Evolutionary conservation across 2,888 invertebrate genomes (phyloP), one percentile per base, ranked within the genome.

Genomic region (Rhamphomyia laevipes): DNA sequence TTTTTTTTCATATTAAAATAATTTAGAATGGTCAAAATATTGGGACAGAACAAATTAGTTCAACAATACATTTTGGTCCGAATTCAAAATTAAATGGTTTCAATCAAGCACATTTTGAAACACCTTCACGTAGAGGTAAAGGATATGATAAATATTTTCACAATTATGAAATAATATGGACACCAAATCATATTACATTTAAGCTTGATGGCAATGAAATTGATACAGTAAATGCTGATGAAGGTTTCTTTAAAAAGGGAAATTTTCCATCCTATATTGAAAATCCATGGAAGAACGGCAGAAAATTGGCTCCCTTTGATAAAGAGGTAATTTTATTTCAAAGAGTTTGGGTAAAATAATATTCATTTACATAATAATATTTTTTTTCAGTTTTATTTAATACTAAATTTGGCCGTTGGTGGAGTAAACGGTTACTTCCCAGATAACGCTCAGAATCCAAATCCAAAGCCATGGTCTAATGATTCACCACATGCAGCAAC

Each of bases 21-120:
- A 49, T 33, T n/a, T 27, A 54, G 2, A 70, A 74, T 47, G 74
- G 73, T n/a, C 61, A 65, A 1, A 70, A 79, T 58, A 77, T 81
- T 56, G 81, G 82, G 3, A 70, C 72, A 3, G 74, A 80, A 56
- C 74, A 76, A 62, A 72, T 73, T 12, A 74, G 73, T 30, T 75
- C 77, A 9, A 83, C 83, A 0, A 66, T 84, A 13, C 83, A 84
- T 65, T 84, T 75, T 65, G 84, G 84, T 4, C 82, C 82, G 4
- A 74, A 74, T 59, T 74, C 71, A 40, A 67, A 59, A 1, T 59
- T 71, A 38, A 78, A 81, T 59, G 74, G 69, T n/a, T 80, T 74
- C 68, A 67, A 68, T 10, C 65, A 65, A 40, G 75, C 81, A 7
- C 52, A 52, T 21, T 3, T 47, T 38, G 21, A 33, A 12, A 35